Percentiles rank a stretch among this genome's conserved stretches.
Conservation (phyloP, 2,797 vertebrate species). For the Valencia hispanica region DNA sequence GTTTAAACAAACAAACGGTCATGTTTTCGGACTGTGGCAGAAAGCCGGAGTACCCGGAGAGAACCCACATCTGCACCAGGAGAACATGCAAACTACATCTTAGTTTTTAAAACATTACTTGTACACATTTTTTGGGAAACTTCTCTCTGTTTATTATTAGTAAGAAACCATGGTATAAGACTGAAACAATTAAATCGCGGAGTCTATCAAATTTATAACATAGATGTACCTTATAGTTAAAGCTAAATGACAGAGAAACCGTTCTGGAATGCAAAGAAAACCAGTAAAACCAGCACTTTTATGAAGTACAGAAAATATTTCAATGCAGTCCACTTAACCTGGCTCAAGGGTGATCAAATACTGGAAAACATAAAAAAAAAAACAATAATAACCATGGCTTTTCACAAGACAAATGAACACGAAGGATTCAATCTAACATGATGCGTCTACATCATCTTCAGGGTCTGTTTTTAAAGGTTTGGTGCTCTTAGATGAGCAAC, state of each 20-base stretch:
- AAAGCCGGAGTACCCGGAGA: background rate
- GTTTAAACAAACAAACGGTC: background rate
- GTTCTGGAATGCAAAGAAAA: background rate
- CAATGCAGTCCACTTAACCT: background rate
- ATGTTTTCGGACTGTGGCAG: background rate
- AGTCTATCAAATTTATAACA: background rate
- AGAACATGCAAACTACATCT: background rate
- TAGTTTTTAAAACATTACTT: background rate
- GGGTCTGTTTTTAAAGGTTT: background rate
- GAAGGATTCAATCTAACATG: background rate
- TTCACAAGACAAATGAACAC: background rate
- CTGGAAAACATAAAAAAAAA: background rate
- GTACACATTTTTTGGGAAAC: no score
- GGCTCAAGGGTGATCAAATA: background rate
- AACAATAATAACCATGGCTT: background rate
- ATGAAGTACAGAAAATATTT: background rate
- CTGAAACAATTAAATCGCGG: background rate
- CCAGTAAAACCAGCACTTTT: background rate
- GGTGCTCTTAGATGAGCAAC: slow-evolving; percentile 23
- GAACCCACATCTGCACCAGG: background rate
- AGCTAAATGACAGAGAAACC: background rate
- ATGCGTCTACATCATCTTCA: background rate
- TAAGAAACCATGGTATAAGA: background rate
- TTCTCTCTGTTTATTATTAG: background rate
- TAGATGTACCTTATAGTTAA: background rate